phyloP scores from a whole-genome alignment of 2,797 vertebrate species.

The Moxostoma hubbsi region DNA sequence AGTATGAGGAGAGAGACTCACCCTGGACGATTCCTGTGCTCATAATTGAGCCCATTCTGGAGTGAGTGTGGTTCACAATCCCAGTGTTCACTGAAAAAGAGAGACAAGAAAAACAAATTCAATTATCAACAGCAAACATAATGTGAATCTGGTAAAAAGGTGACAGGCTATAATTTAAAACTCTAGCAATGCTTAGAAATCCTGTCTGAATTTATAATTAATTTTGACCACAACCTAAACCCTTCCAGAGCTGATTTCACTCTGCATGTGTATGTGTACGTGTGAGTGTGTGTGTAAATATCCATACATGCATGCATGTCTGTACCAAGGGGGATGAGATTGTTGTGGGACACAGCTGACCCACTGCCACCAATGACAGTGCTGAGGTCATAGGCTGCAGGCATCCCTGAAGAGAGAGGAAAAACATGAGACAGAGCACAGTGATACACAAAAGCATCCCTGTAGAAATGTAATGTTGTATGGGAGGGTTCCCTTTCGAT shows the following conservation, averaged over 20 bases:
- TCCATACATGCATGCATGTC: constrained; percentile 58
- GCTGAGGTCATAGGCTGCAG: constrained; percentile 93
- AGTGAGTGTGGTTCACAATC: constrained; percentile 97
- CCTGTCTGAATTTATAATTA: too few relatives aligned
- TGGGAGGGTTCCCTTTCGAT: not conserved
- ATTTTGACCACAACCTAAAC: not conserved
- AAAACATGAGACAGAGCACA: constrained; percentile 15
- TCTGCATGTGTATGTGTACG: not conserved
- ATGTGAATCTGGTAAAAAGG: not conserved
- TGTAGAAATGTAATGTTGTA: not conserved
- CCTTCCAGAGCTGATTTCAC: not conserved
- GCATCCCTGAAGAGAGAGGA: constrained; percentile 82
- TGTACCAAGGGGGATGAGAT: constrained; percentile 94
- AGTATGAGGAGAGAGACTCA: constrained; percentile 61
- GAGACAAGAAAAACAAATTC: constrained; percentile 18
- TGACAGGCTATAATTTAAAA: not conserved
- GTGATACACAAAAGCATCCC: not conserved
- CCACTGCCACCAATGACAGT: constrained; percentile 89
- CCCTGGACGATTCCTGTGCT: constrained; percentile 96
- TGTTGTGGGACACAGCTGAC: constrained; percentile 90
- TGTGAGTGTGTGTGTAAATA: constrained; percentile 28
- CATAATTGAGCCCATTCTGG: constrained; percentile 98
- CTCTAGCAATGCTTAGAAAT: not conserved
- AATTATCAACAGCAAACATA: constrained; percentile 8
- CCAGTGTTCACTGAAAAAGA: constrained; percentile 87